These are phyloP conservation scores for Sebastes jordani DNA, from an alignment of 2,797 vertebrate species.

Conservation along the genomic window DNA sequence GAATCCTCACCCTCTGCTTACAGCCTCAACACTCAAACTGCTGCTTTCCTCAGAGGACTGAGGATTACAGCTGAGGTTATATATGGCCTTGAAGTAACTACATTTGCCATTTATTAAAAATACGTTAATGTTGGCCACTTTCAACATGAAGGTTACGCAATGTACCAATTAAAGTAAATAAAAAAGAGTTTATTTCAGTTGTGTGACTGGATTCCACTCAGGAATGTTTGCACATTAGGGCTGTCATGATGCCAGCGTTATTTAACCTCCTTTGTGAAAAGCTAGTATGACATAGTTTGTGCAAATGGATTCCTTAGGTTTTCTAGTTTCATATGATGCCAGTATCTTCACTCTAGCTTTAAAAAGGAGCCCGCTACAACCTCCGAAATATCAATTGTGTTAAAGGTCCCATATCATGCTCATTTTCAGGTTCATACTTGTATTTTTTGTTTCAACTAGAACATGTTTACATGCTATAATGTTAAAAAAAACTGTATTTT, in stretches of 20 bases:
- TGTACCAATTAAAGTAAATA: not conserved
- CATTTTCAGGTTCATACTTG: no score
- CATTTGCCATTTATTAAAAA: not conserved
- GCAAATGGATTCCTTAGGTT: no score
- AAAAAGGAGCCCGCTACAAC: no score
- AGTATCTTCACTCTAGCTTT: no score
- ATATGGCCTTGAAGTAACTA: not conserved
- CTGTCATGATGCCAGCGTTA: not conserved
- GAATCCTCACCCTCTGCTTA: not conserved
- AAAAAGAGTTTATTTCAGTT: not conserved
- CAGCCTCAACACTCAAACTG: not conserved
- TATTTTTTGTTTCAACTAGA: no score
- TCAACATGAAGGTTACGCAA: not conserved
- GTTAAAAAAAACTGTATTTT: no score
- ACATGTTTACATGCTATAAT: no score
- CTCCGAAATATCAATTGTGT: no score
- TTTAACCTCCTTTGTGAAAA: no score
- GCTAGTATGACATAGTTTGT: no score
- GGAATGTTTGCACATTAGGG: not conserved
- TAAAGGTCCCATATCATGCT: no score
- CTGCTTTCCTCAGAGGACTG: not conserved
- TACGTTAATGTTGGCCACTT: not conserved
- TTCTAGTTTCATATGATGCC: no score
- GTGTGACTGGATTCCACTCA: not conserved
- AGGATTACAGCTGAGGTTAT: not conserved